Evolutionary conservation across 2,797 vertebrate genomes (phyloP).

Genomic region (Mycteria americana): DNA sequence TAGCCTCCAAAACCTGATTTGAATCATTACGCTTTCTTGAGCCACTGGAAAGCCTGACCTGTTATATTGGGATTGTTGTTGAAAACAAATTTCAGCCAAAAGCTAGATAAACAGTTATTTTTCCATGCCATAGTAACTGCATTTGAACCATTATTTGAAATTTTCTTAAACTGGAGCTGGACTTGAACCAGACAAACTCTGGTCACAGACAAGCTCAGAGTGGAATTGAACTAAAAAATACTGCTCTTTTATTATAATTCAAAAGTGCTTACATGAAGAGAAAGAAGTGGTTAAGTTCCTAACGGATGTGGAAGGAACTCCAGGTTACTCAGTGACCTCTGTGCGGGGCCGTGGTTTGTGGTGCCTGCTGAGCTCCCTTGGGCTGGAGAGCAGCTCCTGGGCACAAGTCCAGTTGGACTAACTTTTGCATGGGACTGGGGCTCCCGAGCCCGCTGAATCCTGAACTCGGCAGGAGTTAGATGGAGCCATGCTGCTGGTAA

Average conservation of each 20-base stretch:
- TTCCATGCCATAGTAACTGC: neutral
- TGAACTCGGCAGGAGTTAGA: neutral
- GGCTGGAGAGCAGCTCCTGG: neutral
- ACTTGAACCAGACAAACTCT: neutral
- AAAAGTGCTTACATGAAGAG: neutral
- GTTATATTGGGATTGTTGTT: neutral
- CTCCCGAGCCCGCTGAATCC: accelerated
- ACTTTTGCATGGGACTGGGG: neutral
- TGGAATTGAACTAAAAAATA: neutral
- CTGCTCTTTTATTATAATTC: neutral
- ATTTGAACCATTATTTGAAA: neutral
- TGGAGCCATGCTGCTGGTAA: neutral
- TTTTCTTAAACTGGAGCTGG: neutral
- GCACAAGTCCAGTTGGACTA: neutral
- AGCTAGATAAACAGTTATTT: neutral
- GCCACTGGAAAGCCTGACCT: neutral
- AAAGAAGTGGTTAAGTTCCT: neutral
- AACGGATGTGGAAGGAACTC: neutral
- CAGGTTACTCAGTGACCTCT: neutral
- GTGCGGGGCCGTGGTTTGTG: neutral
- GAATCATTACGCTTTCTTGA: neutral
- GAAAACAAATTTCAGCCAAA: neutral
- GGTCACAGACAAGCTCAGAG: neutral
- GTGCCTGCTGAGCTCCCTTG: neutral
- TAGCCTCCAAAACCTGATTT: neutral